These are phyloP conservation scores for Oenanthe melanoleuca DNA, from an alignment of 2,113 vertebrate species.

Conservation along the genomic window DNA sequence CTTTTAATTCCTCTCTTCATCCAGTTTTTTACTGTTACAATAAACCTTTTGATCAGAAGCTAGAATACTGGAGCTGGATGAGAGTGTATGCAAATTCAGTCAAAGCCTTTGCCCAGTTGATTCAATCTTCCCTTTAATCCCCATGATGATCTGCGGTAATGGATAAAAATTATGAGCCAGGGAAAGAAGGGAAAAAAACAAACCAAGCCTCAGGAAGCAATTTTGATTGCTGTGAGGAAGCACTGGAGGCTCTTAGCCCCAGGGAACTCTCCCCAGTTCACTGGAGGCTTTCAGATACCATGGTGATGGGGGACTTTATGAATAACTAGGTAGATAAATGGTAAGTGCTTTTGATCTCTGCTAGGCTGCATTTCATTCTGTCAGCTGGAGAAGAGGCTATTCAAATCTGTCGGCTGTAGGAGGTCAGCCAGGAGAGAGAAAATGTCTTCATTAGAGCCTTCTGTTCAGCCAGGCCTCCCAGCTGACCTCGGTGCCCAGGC, in stretches of 20 bases:
- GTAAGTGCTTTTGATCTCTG: constrained; percentile 64
- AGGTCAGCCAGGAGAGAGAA: constrained; percentile 62
- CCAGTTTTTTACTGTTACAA: neutral
- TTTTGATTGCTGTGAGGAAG: constrained; percentile 56
- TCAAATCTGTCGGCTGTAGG: constrained; percentile 58
- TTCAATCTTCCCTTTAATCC: constrained; percentile 54
- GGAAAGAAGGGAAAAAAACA: neutral
- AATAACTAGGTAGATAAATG: constrained; percentile 60
- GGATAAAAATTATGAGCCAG: constrained; percentile 46
- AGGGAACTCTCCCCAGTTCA: constrained; percentile 16
- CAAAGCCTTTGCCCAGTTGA: constrained; percentile 32
- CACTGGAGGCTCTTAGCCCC: constrained; percentile 23
- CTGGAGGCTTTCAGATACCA: constrained; percentile 44
- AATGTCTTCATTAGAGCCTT: constrained; percentile 65
- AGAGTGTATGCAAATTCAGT: constrained; percentile 22
- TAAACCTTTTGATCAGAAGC: constrained; percentile 21
- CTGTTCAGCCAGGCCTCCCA: constrained; percentile 56
- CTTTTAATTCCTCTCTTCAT: neutral
- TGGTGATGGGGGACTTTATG: constrained; percentile 35
- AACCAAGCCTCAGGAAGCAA: constrained; percentile 18
- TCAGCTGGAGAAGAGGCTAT: constrained; percentile 56
- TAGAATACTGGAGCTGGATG: neutral
- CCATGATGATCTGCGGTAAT: constrained; percentile 25
- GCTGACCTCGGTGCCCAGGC: neutral
- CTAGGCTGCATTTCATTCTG: constrained; percentile 51